Evolutionary conservation across 2,113 vertebrate genomes (phyloP).

Genomic region (Thunnus maccoyii): DNA sequence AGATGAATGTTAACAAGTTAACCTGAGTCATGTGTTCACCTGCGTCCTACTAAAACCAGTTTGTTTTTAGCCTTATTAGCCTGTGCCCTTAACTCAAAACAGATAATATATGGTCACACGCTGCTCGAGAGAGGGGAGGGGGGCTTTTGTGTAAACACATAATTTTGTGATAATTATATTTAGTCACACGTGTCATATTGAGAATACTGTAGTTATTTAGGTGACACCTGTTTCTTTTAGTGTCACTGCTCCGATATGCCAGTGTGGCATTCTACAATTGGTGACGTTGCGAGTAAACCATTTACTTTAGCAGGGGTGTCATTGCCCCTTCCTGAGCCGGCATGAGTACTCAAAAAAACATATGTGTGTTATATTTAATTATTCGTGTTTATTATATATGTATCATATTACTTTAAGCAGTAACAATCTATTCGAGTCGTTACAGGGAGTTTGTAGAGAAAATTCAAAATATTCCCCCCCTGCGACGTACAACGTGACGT

Average conservation of each 20-base stretch:
- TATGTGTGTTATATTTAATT: neutral
- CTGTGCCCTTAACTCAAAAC: neutral
- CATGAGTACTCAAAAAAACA: rapidly evolving
- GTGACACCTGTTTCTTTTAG: constrained; percentile 66
- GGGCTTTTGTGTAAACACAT: neutral
- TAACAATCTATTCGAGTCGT: rapidly evolving
- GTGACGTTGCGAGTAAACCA: constrained; percentile 83
- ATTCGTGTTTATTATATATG: rapidly evolving
- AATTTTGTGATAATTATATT: neutral
- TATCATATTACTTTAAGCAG: rapidly evolving
- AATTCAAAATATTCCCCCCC: neutral
- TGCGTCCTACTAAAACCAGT: constrained; percentile 13
- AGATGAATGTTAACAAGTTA: neutral
- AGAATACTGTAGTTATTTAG: neutral
- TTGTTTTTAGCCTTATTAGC: neutral
- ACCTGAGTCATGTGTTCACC: neutral
- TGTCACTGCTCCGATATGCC: constrained; percentile 66
- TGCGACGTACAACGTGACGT: constrained; percentile 27
- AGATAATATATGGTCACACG: neutral
- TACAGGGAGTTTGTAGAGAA: rapidly evolving
- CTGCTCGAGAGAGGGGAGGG: too few relatives aligned
- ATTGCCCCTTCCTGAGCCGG: rapidly evolving
- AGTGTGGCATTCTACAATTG: constrained; percentile 85
- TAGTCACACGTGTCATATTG: neutral
- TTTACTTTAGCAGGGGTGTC: constrained; percentile 34